Evolutionary conservation across 1,140 invertebrate species (phyloP).

Genomic region (Papilio xuthus): DNA sequence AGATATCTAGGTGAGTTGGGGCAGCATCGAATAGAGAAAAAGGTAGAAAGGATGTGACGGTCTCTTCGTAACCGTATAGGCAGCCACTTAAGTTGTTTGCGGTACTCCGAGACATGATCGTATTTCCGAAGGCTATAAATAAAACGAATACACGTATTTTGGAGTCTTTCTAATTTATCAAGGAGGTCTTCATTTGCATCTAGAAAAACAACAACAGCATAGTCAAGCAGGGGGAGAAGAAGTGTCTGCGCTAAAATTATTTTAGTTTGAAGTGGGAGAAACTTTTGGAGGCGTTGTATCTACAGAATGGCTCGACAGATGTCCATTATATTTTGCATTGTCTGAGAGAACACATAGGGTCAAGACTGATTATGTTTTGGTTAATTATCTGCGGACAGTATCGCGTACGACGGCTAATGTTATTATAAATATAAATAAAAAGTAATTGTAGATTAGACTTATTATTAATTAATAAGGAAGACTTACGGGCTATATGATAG

Average conservation of each 20-base stretch:
- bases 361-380: too few species aligned
- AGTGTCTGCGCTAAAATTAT: background rate
- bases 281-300: background rate
- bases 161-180: background rate
- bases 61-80: constrained; percentile 9
- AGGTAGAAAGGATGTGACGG: background rate
- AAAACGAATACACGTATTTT: constrained; percentile 2
- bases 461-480: too few species aligned
- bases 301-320: too few species aligned
- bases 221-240: background rate
- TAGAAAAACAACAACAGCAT: background rate
- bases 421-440: too few species aligned
- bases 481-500: too few species aligned
- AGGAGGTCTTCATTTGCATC: background rate
- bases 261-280: background rate
- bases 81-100: background rate
- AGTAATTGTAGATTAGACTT: too few species aligned
- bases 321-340: too few species aligned
- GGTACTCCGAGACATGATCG: background rate
- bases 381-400: too few species aligned
- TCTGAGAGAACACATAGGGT: too few species aligned
- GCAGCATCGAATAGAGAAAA: too few species aligned
- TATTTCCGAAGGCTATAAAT: background rate
- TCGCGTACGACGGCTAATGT: too few species aligned
- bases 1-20: too few species aligned